Evolutionary conservation across 2,888 invertebrate genomes (phyloP), one percentile per base, ranked within the genome.

Genomic region (Exephanes ischioxanthus): DNA sequence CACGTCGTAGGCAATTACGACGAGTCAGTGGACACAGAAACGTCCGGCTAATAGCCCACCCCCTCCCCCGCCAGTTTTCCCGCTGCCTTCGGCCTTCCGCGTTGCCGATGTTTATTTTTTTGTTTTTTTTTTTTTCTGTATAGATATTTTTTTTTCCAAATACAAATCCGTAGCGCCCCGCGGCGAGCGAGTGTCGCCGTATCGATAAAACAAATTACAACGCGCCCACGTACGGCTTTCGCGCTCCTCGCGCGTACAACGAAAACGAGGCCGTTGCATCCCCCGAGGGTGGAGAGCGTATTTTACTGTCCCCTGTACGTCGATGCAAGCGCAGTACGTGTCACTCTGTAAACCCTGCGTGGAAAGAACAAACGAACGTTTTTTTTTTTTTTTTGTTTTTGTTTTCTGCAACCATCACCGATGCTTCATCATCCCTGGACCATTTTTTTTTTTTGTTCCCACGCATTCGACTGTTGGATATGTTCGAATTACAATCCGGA

Each of bases 201-300:
- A 81, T 75, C 80, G 75, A 81, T 81, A 81, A 81, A 81, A 81
- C 80, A 81, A 81, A 81, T 81, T 75, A 81, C 73, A 81, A 80
- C 80, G 16, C 73, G 73, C 26, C 45, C 11, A 9, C 51, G 66
- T 75, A 68, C 58, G 55, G 67, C 61, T 81, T 48, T 51, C 19
- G 61, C 48, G 30, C 63, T 63, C n/a, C 63, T 16, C 63, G 66
- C 55, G 55, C 45, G 53, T 14, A n/a, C 53, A 73, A 67, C 53
- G 66, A 73, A 67, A 80, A 67, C 72, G 66, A 80, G 80, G 73
- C 63, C 80, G 80, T 30, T 45, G 67, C 33, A 73, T 55, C 70
- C 71, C 66, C 79, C 66, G 19, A 66, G 70, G 78, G 72, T 19
- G 48, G 55, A 48, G 48, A 58, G 70, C 81, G 82, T 84, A 80